These are phyloP conservation scores for Cryptoblepharus egeriae DNA, from an alignment of 2,797 vertebrate species.

Conservation along the genomic window DNA sequence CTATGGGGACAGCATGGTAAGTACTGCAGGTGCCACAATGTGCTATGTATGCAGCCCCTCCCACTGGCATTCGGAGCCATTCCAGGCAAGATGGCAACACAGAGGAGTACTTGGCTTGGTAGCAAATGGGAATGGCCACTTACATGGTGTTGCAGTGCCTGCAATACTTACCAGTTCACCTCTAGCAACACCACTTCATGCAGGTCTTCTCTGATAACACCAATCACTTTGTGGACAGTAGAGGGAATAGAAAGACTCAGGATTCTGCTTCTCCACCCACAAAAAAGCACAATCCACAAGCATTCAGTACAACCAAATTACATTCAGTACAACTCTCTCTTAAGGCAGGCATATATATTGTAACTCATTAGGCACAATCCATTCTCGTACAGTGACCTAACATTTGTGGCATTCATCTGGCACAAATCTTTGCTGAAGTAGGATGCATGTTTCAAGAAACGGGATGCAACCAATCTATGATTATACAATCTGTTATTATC, in stretches of 20 bases:
- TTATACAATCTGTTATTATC: not conserved
- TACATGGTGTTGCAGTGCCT: too few species aligned
- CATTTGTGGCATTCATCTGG: not conserved
- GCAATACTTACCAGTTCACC: too few species aligned
- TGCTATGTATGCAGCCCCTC: too few species aligned
- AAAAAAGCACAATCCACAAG: too few species aligned
- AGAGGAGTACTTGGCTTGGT: too few species aligned
- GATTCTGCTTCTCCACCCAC: not conserved
- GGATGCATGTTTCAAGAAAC: not conserved
- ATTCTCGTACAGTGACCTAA: too few species aligned
- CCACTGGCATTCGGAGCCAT: too few species aligned
- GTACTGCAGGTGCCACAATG: too few species aligned
- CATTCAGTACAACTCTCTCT: not conserved
- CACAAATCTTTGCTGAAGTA: not conserved
- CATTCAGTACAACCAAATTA: not conserved
- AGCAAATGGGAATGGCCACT: too few species aligned
- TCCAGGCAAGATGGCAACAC: too few species aligned
- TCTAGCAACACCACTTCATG: too few species aligned
- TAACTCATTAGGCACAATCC: not conserved
- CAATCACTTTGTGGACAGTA: not conserved
- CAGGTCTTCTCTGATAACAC: not conserved
- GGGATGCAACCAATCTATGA: not conserved
- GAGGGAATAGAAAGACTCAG: not conserved
- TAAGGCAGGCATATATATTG: not conserved
- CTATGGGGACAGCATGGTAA: too few species aligned